Base-by-base conservation (phyloP, 2,113 vertebrate genomes). In the Mandrillus leucophaeus region DNA sequence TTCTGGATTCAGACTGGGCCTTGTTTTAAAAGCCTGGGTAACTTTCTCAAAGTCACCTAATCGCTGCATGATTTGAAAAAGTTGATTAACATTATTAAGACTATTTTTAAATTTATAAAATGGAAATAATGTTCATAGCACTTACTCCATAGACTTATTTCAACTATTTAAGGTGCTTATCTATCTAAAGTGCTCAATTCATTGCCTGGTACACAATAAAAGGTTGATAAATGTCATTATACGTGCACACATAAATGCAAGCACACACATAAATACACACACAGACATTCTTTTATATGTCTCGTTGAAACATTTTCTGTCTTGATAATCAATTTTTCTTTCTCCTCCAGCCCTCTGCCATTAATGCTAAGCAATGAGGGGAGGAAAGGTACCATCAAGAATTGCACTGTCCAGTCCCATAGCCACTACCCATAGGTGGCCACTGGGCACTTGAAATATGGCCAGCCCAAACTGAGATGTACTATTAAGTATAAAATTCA, bases 51-150 rank as follows among this genome's bases (percentile, higher is more conserved):
- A 95, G 32, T 59, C n/a, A 82, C 3, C 45, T 87, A 45, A 66
- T 84, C 50, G 6, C 55, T 95, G 18, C 66, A 76, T 73, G 30
- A n/a, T 68, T 95, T 70, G 96, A 81, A 81, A 93, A 86, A 43
- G 4, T 45, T 90, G 40, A 43, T 91, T 93, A 80, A 80, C 75
- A 50, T 75, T 73, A 68, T 72, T 75, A 61, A 86, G 38, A 90
- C 12, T 68, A 72, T 82, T 66, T 64, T 83, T 79, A 66, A 83
- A 45, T 43, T 85, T 45, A 12, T 73, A 16, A 75, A 96, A 73
- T 64, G 22, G 16, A 45, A 59, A 88, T 87, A 48, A 16, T 90
- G 55, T 23, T 96, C 22, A 66, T 35, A 64, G 18, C 50, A 83
- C 50, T 43, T 55, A 75, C 8, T 64, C 32, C 11, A 81, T 6